Evolutionary conservation across 2,888 invertebrate species (phyloP).

Genomic region (Phortica magna): DNA sequence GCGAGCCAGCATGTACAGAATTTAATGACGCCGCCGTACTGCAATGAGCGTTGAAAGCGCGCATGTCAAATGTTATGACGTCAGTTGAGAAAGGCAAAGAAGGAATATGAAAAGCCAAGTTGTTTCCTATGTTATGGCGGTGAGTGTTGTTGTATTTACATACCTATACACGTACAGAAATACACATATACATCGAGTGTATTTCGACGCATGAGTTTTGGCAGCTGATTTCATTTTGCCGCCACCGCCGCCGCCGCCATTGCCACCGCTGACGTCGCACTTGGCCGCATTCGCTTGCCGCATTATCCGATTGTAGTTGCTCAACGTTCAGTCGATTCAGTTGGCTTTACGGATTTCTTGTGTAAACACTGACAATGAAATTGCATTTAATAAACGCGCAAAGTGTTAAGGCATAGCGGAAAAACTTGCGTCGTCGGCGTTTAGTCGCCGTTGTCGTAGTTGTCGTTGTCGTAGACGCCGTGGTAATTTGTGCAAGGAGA

Average conservation of each 20-base stretch:
- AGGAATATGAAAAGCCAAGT: slow-evolving; percentile 12
- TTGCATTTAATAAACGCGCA: slow-evolving; percentile 17
- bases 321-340: slow-evolving; percentile 47
- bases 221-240: slow-evolving; percentile 35
- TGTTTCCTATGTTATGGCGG: neutral
- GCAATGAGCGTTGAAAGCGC: slow-evolving; percentile 24
- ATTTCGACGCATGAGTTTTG: slow-evolving; percentile 14
- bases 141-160: neutral
- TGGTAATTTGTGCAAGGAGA: slow-evolving; percentile 28
- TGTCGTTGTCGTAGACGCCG: slow-evolving; percentile 37
- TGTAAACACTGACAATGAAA: slow-evolving; percentile 49
- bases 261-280: neutral
- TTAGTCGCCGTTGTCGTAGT: slow-evolving; percentile 6
- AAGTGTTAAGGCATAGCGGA: neutral
- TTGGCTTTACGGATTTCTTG: slow-evolving; percentile 52
- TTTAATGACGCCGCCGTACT: neutral
- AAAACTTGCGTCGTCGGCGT: slow-evolving; percentile 12
- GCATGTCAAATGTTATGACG: slow-evolving; percentile 55
- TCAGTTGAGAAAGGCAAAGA: slow-evolving; percentile 56
- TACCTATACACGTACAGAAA: neutral
- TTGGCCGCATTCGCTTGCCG: slow-evolving; percentile 33
- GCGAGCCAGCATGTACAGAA: neutral
- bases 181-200: slow-evolving; percentile 28
- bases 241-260: slow-evolving; percentile 34
- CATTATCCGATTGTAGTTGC: slow-evolving; percentile 19